Evolutionary conservation across 2,888 invertebrate species (phyloP).

Genomic region (Drosophila helvetica): DNA sequence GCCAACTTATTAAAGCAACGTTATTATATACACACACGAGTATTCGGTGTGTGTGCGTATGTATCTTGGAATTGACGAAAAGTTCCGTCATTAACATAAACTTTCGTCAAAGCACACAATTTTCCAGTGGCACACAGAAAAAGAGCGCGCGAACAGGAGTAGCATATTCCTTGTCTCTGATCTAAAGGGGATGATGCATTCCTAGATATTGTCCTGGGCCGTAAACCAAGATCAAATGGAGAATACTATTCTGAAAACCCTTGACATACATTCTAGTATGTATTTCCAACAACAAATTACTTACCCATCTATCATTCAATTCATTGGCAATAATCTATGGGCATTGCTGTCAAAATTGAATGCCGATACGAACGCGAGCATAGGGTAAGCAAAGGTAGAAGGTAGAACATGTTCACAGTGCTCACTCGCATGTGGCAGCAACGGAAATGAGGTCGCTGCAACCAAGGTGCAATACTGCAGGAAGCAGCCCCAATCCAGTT

Average conservation of each 20-base stretch:
- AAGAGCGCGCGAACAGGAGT: neutral
- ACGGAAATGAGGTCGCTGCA: conserved; percentile 66
- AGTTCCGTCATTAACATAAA: conserved; percentile 73
- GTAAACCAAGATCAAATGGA: no score
- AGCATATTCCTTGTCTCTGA: neutral
- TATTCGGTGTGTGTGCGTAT: conserved; percentile 12
- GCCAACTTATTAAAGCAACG: conserved; percentile 73
- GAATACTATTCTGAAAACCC: neutral
- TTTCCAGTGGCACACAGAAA: conserved; percentile 30
- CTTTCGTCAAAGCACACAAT: conserved; percentile 73
- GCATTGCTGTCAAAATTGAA: neutral
- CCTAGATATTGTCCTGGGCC: no score
- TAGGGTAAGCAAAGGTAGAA: neutral
- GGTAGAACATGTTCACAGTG: neutral
- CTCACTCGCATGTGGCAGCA: conserved; percentile 49
- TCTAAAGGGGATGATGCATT: neutral
- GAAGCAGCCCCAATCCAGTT: conserved; percentile 76
- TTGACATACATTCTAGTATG: neutral
- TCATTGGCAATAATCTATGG: neutral
- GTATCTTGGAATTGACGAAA: conserved; percentile 53
- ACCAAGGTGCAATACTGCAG: conserved; percentile 56
- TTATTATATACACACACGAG: conserved; percentile 33
- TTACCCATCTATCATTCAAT: neutral
- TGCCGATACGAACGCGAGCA: neutral
- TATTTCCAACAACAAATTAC: neutral